Percentiles rank a stretch among this genome's conserved stretches.
phyloP scores from a whole-genome alignment of 2,113 vertebrate genomes.

The Pimephales promelas region DNA sequence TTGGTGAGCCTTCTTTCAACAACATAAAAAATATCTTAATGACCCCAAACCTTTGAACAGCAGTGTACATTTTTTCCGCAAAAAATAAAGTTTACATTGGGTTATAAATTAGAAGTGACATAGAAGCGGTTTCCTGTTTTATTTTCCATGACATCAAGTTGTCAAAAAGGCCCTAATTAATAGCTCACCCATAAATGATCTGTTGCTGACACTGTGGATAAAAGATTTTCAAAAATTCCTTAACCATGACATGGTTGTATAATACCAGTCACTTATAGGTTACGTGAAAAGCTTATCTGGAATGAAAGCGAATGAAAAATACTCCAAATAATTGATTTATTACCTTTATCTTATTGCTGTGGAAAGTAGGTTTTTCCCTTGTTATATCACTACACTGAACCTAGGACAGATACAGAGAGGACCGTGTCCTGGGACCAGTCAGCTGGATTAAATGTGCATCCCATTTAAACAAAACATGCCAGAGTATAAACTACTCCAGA shows the following conservation, averaged over 20 bases:
- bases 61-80: too few relatives aligned
- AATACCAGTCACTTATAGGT: not conserved
- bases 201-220: not conserved
- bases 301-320: not conserved
- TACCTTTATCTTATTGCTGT: not conserved
- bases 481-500: not conserved
- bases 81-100: not conserved
- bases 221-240: not conserved
- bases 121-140: not conserved
- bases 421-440: not conserved
- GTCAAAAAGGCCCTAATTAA: not conserved
- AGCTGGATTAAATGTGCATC: not conserved
- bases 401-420: not conserved
- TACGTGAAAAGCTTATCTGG: conserved; percentile 19
- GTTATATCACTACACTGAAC: not conserved
- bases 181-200: not conserved
- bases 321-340: not conserved
- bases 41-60: too few relatives aligned
- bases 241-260: not conserved
- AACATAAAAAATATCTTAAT: too few relatives aligned
- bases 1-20: not conserved
- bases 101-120: not conserved
- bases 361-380: not conserved
- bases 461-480: not conserved
- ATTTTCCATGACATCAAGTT: not conserved